Evolutionary conservation across 2,888 invertebrate species (phyloP).

Genomic region (Sinhomidia bicolor): DNA sequence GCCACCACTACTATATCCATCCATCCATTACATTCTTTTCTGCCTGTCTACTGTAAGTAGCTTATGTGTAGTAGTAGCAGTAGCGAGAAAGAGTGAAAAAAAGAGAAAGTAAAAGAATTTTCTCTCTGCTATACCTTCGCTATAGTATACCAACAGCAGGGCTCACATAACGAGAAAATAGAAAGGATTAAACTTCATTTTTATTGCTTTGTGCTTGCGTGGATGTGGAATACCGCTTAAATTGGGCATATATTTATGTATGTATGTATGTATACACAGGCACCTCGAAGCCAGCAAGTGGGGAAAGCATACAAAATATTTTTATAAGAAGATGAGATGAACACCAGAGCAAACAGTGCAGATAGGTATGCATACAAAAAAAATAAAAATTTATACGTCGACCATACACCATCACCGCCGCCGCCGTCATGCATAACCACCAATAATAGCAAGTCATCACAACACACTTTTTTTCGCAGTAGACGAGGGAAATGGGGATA

Average conservation of each 20-base stretch:
- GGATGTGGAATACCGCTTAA: conserved; percentile 45
- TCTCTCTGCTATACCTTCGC: neutral
- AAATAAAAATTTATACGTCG: conserved; percentile 25
- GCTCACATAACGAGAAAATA: neutral
- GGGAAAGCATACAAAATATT: neutral
- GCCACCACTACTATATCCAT: too few species aligned
- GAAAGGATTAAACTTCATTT: conserved; percentile 64
- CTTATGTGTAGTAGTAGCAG: neutral
- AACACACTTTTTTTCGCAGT: neutral
- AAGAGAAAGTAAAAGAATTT: neutral
- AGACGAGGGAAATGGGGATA: neutral
- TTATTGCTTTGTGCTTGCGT: conserved; percentile 57
- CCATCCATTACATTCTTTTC: neutral
- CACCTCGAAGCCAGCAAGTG: neutral
- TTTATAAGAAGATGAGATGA: neutral
- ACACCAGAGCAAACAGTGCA: conserved; percentile 8
- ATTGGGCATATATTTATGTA: too few species aligned
- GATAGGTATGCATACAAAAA: neutral
- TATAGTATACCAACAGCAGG: neutral
- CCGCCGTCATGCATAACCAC: conserved; percentile 1
- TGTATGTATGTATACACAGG: conserved; percentile 29
- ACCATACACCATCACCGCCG: conserved; percentile 53
- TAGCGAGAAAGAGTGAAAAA: neutral
- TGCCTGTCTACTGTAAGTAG: neutral
- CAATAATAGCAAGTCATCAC: conserved; percentile 42